Evolutionary conservation across 2,888 invertebrate species (phyloP), one percentile per base, ranked within the genome.

Genomic region (Drosophila algonquin): DNA sequence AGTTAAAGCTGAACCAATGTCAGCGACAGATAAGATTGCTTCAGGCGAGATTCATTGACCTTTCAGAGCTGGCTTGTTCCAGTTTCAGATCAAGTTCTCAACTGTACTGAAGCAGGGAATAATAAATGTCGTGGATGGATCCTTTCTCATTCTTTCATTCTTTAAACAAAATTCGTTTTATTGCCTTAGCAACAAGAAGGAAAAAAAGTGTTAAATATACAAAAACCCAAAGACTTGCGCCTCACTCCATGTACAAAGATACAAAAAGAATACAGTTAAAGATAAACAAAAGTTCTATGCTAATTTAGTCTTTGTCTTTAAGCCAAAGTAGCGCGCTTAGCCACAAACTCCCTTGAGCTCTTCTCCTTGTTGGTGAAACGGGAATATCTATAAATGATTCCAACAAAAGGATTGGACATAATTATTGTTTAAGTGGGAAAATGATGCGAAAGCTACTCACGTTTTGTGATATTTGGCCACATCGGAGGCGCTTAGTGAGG

Each of bases 401-500:
- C 4, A 35, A 12, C 2, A 35, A 12, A 18, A 18, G 18, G 18
- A 18, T 18, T 18, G 1, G 1, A 12, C 1, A 35, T 5, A 40
- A 21, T 24, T 27, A 14, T 8, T 46, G 12, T 27, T 45, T 12
- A 3, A 10, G n/a, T 18, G 12, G n/a, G 1, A 12, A 24, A 16
- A 1, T 1, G 14, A 32, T 4, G 5, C 0, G 30, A 12, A 8
- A 51, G 3, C 21, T 24, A 84, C 95, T 95, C 92, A 97, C 97
- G 97, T 96, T 90, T 92, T 93, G 78, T 95, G 94, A 90, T 96
- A 98, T 92, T 95, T 96, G 16, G 92, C 78, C 75, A 94, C 94
- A 89, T 98, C 97, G 32, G 94, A 92, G 16, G 89, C 90, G 6
- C 95, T 95, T 4, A 98, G 93, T 1, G 97, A 97, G 0, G 98